Conservation (phyloP, 2,113 vertebrate genomes). For the Melanostigma gelatinosum region DNA sequence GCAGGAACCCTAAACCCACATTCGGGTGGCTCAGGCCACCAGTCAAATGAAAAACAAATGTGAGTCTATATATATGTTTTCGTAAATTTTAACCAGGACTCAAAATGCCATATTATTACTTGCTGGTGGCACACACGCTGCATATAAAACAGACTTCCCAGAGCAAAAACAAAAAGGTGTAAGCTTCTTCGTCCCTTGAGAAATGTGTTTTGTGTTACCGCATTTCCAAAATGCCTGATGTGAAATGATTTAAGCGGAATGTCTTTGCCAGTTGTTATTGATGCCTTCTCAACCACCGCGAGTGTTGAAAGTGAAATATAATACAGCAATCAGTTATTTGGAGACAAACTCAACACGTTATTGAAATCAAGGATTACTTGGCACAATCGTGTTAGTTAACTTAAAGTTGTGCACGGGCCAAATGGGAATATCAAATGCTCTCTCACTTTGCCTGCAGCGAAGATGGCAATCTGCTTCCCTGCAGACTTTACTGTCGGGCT, state of each 20-base stretch:
- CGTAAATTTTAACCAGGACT: constrained; percentile 73
- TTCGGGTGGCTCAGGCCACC: constrained; percentile 76
- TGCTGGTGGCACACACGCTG: constrained; percentile 68
- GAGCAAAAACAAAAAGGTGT: constrained; percentile 36
- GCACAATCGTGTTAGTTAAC: constrained; percentile 64
- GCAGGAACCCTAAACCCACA: constrained; percentile 79
- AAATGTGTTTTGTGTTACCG: constrained; percentile 70
- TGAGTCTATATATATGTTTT: constrained; percentile 79
- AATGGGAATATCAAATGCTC: constrained; percentile 67
- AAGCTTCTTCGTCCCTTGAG: constrained; percentile 38
- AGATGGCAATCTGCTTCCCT: constrained; percentile 65
- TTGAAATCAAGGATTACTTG: constrained; percentile 68
- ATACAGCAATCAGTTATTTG: constrained; percentile 39
- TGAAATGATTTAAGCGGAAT: constrained; percentile 27
- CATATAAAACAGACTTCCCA: constrained; percentile 52
- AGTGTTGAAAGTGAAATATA: constrained; percentile 50
- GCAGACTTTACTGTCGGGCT: constrained; percentile 50
- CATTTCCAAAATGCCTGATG: constrained; percentile 27
- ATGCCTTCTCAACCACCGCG: constrained; percentile 46
- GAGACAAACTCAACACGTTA: constrained; percentile 48
- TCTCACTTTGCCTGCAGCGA: constrained; percentile 55
- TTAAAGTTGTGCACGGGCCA: constrained; percentile 48
- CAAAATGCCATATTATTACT: constrained; percentile 70
- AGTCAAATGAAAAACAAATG: constrained; percentile 89
- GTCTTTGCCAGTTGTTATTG: constrained; percentile 37